Evolutionary conservation across 2,113 vertebrate species (phyloP).

Genomic region (Dolichallabes microphthalmus): DNA sequence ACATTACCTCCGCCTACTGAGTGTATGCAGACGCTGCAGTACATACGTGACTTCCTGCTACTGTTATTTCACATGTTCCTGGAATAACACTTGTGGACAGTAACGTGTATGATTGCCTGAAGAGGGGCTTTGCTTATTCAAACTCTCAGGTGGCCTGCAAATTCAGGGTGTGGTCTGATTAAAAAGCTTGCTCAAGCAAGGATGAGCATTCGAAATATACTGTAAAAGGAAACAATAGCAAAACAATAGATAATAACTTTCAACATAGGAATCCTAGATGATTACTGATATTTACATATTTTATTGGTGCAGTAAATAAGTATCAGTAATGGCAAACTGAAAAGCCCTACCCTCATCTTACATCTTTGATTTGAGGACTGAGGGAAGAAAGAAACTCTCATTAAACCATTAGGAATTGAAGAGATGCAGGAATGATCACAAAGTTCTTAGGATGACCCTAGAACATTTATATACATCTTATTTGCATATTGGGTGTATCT

Average conservation of each 20-base stretch:
- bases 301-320: not conserved
- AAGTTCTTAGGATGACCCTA: not conserved
- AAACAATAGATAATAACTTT: not conserved
- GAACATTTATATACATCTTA: not conserved
- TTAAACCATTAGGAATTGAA: not conserved
- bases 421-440: not conserved
- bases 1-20: not conserved
- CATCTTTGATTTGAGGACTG: not conserved
- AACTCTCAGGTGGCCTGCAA: slow-evolving; percentile 38
- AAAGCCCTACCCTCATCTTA: not conserved
- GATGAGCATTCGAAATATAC: not conserved
- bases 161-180: slow-evolving; percentile 28
- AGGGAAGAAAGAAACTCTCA: not conserved
- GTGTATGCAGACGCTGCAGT: not conserved
- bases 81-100: slow-evolving; percentile 5
- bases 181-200: slow-evolving; percentile 5
- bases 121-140: slow-evolving; percentile 8
- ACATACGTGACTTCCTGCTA: slow-evolving; percentile 33
- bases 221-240: not conserved
- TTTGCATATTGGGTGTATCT: not conserved
- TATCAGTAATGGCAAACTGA: not conserved
- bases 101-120: slow-evolving; percentile 9
- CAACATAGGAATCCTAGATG: not conserved
- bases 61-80: slow-evolving; percentile 37
- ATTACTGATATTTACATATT: not conserved